Evolutionary conservation across 2,888 invertebrate genomes (phyloP), one percentile per base, ranked within the genome.

Genomic region (Aelia acuminata): DNA sequence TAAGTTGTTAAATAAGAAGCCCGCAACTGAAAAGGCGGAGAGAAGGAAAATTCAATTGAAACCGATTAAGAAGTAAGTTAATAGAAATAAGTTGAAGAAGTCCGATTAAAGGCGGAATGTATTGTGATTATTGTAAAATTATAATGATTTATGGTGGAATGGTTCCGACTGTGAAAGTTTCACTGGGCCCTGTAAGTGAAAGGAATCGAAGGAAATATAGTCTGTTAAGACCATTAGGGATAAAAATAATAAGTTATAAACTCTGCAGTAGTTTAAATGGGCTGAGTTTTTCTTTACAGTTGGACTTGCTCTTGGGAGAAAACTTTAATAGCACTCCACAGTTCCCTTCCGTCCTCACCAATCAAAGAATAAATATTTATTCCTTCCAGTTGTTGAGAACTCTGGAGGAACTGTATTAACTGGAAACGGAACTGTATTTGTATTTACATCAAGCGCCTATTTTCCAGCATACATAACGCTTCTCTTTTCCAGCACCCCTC

Each of bases 171-270:
- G 85, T 39, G 47, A 70, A 86, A 86, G 53, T 86, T 86, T 63
- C 86, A 86, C 63, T 39, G 86, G 57, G 22, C n/a, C n/a, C 86
- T 86, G 86, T 86, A 86, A 86, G 86, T 86, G 86, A 86, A 86
- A 63, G 86, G 63, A 31, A 86, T n/a, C 26, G 20, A 86, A 86
- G 86, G 63, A 86, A 86, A 86, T 86, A 86, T 86, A 86, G 86
- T 86, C 86, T 86, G 39, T 48, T 80, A 70, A 86, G 70, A 86
- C 86, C 86, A 86, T 89, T 84, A 89, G 88, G 89, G 89, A 88
- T 88, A 89, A 88, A 89, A 89, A 89, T 89, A 89, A 89, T 89
- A 89, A 89, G 89, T 89, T 89, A 89, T 89, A 88, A 89, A 88
- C 89, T 88, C 88, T 88, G 85, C 85, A 85, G 39, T 88, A 89